A percentile compares a stretch with the other conserved stretches of the same genome.
phyloP scores from a whole-genome alignment of 2,888 invertebrate genomes.

The Eilema caniola region DNA sequence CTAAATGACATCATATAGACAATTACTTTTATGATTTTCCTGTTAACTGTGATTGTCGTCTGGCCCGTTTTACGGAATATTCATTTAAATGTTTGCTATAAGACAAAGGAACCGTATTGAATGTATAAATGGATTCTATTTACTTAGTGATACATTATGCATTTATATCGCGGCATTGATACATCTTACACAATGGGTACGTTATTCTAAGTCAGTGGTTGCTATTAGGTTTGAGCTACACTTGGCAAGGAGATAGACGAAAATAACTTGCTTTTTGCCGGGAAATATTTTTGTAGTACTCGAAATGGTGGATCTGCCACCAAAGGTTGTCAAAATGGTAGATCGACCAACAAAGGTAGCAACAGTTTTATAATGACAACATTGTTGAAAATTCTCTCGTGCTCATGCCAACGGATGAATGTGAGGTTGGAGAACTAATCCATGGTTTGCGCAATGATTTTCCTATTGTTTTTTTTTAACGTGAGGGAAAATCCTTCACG shows the following conservation, averaged over 20 bases:
- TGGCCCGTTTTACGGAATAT: neutral
- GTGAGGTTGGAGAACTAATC: too few relatives aligned
- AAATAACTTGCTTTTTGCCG: neutral
- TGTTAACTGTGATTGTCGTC: neutral
- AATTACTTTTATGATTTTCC: neutral
- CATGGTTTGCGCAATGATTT: too few relatives aligned
- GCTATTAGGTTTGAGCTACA: neutral
- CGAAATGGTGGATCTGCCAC: too few relatives aligned
- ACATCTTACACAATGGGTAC: slow-evolving; percentile 1
- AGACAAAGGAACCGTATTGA: slow-evolving; percentile 8
- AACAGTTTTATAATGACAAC: too few relatives aligned
- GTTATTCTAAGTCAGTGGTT: neutral
- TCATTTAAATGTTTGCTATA: neutral
- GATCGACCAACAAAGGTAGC: too few relatives aligned
- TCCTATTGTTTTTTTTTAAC: too few relatives aligned
- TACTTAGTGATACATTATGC: neutral
- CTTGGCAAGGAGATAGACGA: neutral
- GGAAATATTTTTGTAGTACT: too few relatives aligned
- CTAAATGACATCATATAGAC: neutral
- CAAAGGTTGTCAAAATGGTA: too few relatives aligned
- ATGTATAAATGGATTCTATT: neutral
- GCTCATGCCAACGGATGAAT: too few relatives aligned
- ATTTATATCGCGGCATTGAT: slow-evolving; percentile 14
- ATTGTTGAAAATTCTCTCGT: too few relatives aligned
- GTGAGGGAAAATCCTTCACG: too few relatives aligned